Base-by-base conservation (phyloP, 2,113 vertebrate species). In the Heterotilapia buettikoferi region DNA sequence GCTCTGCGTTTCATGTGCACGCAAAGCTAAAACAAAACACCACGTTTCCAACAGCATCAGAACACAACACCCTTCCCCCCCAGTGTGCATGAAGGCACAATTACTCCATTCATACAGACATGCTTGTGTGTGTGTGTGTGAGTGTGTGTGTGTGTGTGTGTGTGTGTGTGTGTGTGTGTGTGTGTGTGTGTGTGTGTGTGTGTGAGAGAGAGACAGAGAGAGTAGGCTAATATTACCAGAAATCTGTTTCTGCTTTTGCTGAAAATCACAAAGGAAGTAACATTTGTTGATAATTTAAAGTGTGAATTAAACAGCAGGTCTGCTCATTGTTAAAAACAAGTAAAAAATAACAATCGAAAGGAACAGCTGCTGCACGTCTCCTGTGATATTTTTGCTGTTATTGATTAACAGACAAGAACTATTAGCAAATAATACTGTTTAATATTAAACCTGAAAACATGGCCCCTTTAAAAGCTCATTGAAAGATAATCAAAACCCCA, bases 21-120 rank as follows among this genome's bases (percentile, higher is more conserved):
- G 18, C 14, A 78, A 78, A 31, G 43, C 24, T 78, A 19, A 78
- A 31, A 78, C 43, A 78, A 80, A 80, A 82, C 53, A 50, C 33
- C 21, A 10, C 7, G 14, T 6, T 47, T 19, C 13, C 81, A 80
- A 12, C 45, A 31, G 21, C 71, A 50, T 31, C 71, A 31, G 71
- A 47, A 47, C 40, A 76, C 68, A 76, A 29, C 40, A 68, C 85
- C 80, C 91, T 86, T 85, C 87, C 87, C 88, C 88, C 85, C 86
- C 43, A 76, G 86, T 82, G 66, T 68, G 88, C 93, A 90, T 93
- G 93, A 94, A 95, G 88, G 63, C 84, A 92, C 93, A 86, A 87
- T 84, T 36, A 71, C 52, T 63, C 57, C 86, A 89, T 93, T 93
- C 63, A 88, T 43, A 5, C 16, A 63, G 53, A 66, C 14, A 18